Percentiles rank a stretch among this genome's conserved stretches.
phyloP scores from a whole-genome alignment of 2,113 vertebrate genomes.

The Papio anubis region DNA sequence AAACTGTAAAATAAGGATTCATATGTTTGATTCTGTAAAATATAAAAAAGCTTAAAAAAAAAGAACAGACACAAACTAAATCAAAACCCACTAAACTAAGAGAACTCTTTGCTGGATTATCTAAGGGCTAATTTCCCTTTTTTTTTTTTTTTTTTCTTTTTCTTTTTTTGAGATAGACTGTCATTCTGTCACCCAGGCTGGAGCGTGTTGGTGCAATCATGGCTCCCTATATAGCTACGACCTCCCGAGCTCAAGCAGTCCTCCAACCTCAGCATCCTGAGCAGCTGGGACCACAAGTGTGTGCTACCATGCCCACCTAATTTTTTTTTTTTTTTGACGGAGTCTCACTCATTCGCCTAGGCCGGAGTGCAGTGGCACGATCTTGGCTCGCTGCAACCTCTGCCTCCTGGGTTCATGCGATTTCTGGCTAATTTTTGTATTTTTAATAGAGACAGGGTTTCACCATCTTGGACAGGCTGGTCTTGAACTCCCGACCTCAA shows the following conservation, averaged over 20 bases:
- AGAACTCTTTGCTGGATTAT: not conserved
- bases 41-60: not conserved
- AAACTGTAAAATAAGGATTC: constrained; percentile 31
- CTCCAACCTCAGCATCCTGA: no score
- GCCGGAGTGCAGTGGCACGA: no score
- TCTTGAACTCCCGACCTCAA: no score
- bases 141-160: not conserved
- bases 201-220: not conserved
- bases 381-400: no score
- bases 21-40: constrained; percentile 36
- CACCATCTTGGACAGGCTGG: no score
- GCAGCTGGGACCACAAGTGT: not conserved
- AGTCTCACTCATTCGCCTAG: not conserved
- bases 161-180: not conserved
- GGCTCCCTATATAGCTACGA: not conserved
- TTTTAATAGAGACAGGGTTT: no score
- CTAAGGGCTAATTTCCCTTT: not conserved
- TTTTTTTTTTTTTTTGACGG: not conserved
- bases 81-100: not conserved
- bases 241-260: no score
- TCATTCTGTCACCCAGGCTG: not conserved
- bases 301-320: not conserved
- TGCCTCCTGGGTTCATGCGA: no score
- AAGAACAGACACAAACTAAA: not conserved
- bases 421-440: no score